A percentile compares a stretch with the other conserved stretches of the same genome.
These are phyloP conservation scores for Tanytarsus gracilentus DNA, from an alignment of 2,888 invertebrate genomes.

Conservation along the genomic window DNA sequence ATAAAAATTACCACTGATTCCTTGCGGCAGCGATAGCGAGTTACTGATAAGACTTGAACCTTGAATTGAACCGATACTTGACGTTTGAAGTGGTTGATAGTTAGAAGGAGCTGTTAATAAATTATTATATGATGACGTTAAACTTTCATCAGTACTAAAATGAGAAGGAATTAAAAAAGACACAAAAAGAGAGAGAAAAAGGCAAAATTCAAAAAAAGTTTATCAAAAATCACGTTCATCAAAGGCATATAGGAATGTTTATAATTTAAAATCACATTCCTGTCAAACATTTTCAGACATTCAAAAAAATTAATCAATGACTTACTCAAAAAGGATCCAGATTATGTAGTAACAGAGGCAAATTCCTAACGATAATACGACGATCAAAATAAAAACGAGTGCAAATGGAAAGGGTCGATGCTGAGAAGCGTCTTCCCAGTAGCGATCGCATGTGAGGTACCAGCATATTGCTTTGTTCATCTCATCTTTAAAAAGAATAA, in stretches of 20 bases:
- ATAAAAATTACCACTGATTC: background rate
- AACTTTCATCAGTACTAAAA: slow-evolving; percentile 24
- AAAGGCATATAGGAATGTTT: too few species aligned
- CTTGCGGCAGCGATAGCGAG: slow-evolving; percentile 5
- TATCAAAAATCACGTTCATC: too few species aligned
- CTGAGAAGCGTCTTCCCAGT: slow-evolving; percentile 79
- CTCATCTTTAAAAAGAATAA: slow-evolving; percentile 54
- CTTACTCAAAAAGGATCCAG: slow-evolving; percentile 88
- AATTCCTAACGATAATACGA: slow-evolving; percentile 70
- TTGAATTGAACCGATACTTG: background rate
- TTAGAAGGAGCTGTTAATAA: slow-evolving; percentile 26
- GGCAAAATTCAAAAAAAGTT: background rate
- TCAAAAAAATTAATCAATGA: too few species aligned
- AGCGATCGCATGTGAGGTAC: slow-evolving; percentile 84
- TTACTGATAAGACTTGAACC: background rate
- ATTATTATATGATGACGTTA: slow-evolving; percentile 17
- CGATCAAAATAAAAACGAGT: slow-evolving; percentile 60
- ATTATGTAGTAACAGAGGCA: slow-evolving; percentile 88
- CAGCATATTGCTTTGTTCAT: slow-evolving; percentile 83
- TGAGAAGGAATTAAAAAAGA: background rate
- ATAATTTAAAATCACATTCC: too few species aligned
- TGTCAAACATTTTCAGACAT: too few species aligned
- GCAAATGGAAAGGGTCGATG: slow-evolving; percentile 76
- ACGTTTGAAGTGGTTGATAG: slow-evolving; percentile 1
- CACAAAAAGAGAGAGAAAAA: background rate